Conservation (phyloP, 1,140 invertebrate genomes). For the Lepidotrigona ventralis region DNA sequence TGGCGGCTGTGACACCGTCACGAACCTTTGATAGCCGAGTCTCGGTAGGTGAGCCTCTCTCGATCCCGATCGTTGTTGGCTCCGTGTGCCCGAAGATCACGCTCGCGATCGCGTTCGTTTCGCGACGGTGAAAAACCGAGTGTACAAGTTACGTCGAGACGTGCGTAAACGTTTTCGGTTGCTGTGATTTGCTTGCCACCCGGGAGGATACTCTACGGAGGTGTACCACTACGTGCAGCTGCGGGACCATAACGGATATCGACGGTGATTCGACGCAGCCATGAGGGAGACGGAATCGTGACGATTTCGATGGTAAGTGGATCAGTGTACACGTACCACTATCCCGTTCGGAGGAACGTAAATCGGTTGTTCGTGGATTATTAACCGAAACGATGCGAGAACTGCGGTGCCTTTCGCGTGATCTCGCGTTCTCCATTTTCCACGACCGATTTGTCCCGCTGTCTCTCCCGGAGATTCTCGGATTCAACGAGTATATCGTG, state of each 20-base stretch:
- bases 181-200: constrained; percentile 11
- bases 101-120: background rate
- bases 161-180: background rate
- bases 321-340: background rate
- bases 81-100: constrained; percentile 14
- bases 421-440: background rate
- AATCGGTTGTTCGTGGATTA: background rate
- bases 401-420: no score
- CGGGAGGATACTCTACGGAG: constrained; percentile 15
- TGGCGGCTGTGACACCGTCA: constrained; percentile 14
- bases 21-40: no score
- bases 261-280: background rate
- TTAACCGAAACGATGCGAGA: background rate
- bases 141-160: background rate
- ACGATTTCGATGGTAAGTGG: constrained; percentile 32
- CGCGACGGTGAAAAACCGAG: background rate
- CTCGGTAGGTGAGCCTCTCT: no score
- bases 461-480: background rate
- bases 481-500: background rate
- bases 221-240: background rate
- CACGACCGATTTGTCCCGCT: no score
- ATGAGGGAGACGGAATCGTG: background rate
- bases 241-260: constrained; percentile 24
- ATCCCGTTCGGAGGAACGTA: no score
- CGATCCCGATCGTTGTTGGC: constrained; percentile 28